A percentile compares a stretch with the other conserved stretches of the same genome.
phyloP scores from a whole-genome alignment of 2,888 invertebrate genomes.

The Machimus rusticus region DNA sequence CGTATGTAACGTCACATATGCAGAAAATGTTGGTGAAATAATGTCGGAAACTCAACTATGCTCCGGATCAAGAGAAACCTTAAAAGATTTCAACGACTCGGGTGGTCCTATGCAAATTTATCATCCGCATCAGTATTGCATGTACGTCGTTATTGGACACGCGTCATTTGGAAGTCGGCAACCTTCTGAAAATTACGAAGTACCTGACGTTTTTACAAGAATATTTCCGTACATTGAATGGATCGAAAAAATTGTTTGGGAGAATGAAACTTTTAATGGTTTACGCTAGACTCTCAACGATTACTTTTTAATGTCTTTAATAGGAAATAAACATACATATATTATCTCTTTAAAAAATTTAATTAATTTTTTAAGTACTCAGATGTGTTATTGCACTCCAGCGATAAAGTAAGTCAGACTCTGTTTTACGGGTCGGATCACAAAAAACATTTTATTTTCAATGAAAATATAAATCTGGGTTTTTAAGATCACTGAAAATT shows the following conservation, averaged over 20 bases:
- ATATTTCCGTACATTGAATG: slow-evolving; percentile 67
- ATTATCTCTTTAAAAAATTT: too few relatives aligned
- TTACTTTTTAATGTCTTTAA: neutral
- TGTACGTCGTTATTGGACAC: slow-evolving; percentile 65
- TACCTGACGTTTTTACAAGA: slow-evolving; percentile 69
- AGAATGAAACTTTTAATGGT: neutral
- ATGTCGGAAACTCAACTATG: slow-evolving; percentile 66
- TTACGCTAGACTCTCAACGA: neutral
- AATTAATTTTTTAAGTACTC: too few relatives aligned
- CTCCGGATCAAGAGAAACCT: slow-evolving; percentile 63
- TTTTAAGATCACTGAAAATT: too few relatives aligned
- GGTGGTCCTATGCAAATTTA: slow-evolving; percentile 70
- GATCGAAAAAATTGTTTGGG: slow-evolving; percentile 69
- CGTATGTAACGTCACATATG: slow-evolving; percentile 58
- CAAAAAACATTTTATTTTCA: too few relatives aligned
- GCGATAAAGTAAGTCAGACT: too few relatives aligned
- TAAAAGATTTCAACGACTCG: slow-evolving; percentile 71
- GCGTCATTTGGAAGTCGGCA: slow-evolving; percentile 63
- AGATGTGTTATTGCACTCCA: too few relatives aligned
- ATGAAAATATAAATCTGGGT: too few relatives aligned
- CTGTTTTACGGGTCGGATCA: too few relatives aligned
- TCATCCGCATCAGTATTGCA: slow-evolving; percentile 57
- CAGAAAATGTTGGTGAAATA: slow-evolving; percentile 16
- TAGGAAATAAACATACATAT: neutral
- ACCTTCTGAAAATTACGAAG: slow-evolving; percentile 59